Base-by-base conservation (phyloP, 2,113 vertebrate genomes). In the Peromyscus maniculatus region DNA sequence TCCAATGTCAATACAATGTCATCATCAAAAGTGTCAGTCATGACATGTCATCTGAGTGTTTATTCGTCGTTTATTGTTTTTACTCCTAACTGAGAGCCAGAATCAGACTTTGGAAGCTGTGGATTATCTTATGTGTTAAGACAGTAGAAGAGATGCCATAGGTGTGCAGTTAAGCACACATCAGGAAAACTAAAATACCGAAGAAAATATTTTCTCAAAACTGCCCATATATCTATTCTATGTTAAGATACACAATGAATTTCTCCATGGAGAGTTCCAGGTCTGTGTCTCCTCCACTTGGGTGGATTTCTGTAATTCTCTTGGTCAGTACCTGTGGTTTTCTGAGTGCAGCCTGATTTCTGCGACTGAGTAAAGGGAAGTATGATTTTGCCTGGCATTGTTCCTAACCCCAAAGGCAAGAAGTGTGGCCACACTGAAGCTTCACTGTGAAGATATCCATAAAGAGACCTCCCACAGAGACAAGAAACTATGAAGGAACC, bases 181-280 rank as follows among this genome's bases (percentile, higher is more conserved):
- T 52, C 72, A 87, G 19, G 67, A 67, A 91, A 97, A 62, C 28
- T 4, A 67, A 96, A 87, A 52, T 43, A 69, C 24, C 21, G 21
- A 49, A 67, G n/a, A 39, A 12, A 57, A 5, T 83, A 46, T 84
- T 95, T 93, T 64, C 66, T 69, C 89, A 90, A 90, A 80, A 87
- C 62, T 31, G 80, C 5, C 39, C 28, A 91, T 22, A 80, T 55
- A 39, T 8, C 88, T 8, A 79, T 91, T 19, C 33, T 66, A 59
- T 15, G 66, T 31, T 7, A 36, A 79, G 69, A 64, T 21, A 67
- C 0, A 43, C 62, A 22, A 71, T 10, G 39, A 33, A 33, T 90
- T 46, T 28, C 5, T 15, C 57, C 39, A 78, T 12, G 36, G 59
- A 49, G 15, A 57, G 22, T 72, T 71, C 21, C 69, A 57, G 39